Evolutionary conservation across 37 sponge, comb jelly and placozoan species (phyloP), one percentile per base, ranked within the genome.

Genomic region (Oopsacas minuta): DNA sequence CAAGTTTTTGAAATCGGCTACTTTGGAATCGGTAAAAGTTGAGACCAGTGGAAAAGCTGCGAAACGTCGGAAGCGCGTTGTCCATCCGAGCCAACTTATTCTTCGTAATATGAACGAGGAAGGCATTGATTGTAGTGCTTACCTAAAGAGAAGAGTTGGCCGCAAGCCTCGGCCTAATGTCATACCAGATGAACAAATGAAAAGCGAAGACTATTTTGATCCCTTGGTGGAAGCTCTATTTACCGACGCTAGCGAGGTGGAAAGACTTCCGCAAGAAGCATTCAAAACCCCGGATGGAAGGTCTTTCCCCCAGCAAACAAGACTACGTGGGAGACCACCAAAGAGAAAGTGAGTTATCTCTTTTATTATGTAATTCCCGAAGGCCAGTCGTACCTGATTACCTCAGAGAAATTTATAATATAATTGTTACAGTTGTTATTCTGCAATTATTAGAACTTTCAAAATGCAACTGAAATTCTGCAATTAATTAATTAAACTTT

Each of bases 281-380:
- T 61, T 61, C 75, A 3, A n/a, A 3, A 61, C 75, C 3, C 75
- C 75, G 30, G 75, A 61, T 3, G 75, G 75, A 61, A 61, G 30
- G 28, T 25, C 3, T 61, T 61, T 61, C 75, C 75, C 5, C 17
- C 22, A 61, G 3, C 75, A 25, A 61, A 25, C 75, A 3, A 61
- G 75, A n/a, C 75, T 61, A 3, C 75, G 75, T 5, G 75, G 75
- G 28, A 61, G 75, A 61, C 75, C 75, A 3, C 75, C 75, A 7
- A 61, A 61, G 75, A 61, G 75, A 34, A 61, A 61, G 75, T 61
- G 30, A 61, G 75, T 61, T 61, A 25, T 61, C n/a, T n/a, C n/a
- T n/a, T n/a, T n/a, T n/a, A n/a, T n/a, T n/a, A n/a, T n/a, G n/a
- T n/a, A n/a, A n/a, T n/a, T n/a, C n/a, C n/a, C n/a, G n/a, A n/a